Evolutionary conservation across 2,888 invertebrate genomes (phyloP).

Genomic region (Fragum sueziense): DNA sequence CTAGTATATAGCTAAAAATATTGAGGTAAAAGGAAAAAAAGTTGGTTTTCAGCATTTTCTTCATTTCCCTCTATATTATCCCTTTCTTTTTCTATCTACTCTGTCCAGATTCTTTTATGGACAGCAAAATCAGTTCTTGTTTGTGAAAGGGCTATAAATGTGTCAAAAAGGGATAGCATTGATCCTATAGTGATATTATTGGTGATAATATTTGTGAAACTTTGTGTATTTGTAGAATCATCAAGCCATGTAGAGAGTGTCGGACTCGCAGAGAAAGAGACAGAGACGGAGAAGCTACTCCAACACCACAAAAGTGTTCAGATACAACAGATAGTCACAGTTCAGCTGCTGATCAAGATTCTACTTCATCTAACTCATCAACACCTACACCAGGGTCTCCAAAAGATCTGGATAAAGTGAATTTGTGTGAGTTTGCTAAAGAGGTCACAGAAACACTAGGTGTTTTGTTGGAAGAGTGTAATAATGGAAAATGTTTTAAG

Average conservation of each 20-base stretch:
- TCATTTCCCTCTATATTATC: too few relatives aligned
- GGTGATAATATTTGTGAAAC: conserved; percentile 53
- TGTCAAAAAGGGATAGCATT: conserved; percentile 8
- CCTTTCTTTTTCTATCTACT: too few relatives aligned
- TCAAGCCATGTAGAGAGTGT: conserved; percentile 51
- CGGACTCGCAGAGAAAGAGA: conserved; percentile 24
- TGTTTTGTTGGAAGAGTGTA: not conserved
- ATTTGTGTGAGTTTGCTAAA: not conserved
- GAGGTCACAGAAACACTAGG: not conserved
- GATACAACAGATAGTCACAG: not conserved
- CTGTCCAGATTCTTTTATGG: too few relatives aligned
- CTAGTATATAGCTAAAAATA: too few relatives aligned
- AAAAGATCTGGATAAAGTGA: not conserved
- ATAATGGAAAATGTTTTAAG: not conserved
- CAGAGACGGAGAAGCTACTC: conserved; percentile 41
- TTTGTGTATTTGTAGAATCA: conserved; percentile 61
- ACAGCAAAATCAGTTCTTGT: too few relatives aligned
- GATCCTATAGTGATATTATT: too few relatives aligned
- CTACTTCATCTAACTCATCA: conserved; percentile 18
- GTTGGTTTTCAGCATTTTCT: too few relatives aligned
- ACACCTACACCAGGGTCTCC: conserved; percentile 37
- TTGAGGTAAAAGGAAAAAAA: too few relatives aligned
- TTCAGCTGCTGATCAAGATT: conserved; percentile 21
- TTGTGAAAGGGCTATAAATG: not conserved
- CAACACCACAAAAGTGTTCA: conserved; percentile 39